Evolutionary conservation across 2,888 invertebrate species (phyloP).

Genomic region (Metopia argyrocephala): DNA sequence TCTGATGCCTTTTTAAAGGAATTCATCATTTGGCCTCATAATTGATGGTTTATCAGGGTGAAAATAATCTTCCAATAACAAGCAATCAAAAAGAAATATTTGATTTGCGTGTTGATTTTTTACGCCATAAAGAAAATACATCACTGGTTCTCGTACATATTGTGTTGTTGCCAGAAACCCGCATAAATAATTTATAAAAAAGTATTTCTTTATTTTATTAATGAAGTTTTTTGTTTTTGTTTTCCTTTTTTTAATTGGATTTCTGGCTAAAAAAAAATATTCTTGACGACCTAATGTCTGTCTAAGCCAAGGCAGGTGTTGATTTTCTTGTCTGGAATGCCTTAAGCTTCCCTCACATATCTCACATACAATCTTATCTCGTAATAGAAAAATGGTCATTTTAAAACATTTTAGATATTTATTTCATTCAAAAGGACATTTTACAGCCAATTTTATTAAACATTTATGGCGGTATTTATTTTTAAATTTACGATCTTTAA

Average conservation of each 20-base stretch:
- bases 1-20: conserved; percentile 14
- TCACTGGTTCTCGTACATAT: no score
- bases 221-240: background rate
- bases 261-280: background rate
- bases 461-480: conserved; percentile 29
- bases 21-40: conserved; percentile 42
- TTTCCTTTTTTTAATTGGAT: background rate
- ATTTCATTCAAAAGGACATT: conserved; percentile 5
- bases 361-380: background rate
- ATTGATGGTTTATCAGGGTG: conserved; percentile 49
- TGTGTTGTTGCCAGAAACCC: conserved; percentile 5
- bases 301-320: conserved; percentile 31
- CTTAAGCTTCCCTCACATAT: conserved; percentile 17
- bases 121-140: conserved; percentile 27
- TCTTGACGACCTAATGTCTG: background rate
- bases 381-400: no score
- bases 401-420: conserved; percentile 8
- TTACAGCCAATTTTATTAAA: conserved; percentile 10
- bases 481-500: conserved; percentile 74
- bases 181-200: conserved; percentile 11
- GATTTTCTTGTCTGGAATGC: conserved; percentile 27
- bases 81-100: background rate
- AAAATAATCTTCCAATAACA: conserved; percentile 12
- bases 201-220: background rate
- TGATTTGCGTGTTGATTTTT: conserved; percentile 60